Conservation (phyloP, 2,113 vertebrate species). For the Pipa parva region DNA sequence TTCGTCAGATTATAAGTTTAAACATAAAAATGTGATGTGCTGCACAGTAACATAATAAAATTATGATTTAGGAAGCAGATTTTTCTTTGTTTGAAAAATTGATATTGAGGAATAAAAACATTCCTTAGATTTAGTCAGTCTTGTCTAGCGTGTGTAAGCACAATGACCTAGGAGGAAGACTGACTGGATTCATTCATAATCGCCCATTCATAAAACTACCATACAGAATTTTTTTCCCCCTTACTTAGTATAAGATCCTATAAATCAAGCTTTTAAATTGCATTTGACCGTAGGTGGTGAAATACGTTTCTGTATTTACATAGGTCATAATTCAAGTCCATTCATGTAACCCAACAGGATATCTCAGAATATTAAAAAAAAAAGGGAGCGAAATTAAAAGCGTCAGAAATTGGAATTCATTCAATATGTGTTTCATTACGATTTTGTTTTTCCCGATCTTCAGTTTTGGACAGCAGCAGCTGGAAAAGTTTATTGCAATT, state of each 20-base stretch:
- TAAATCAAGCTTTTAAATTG: slow-evolving; percentile 46
- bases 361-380: background rate
- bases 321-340: slow-evolving; percentile 43
- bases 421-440: background rate
- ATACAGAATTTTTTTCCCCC: slow-evolving; percentile 3
- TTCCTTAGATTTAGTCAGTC: background rate
- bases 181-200: slow-evolving; percentile 27
- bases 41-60: slow-evolving; percentile 16
- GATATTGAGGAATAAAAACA: slow-evolving; percentile 12
- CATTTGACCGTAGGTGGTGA: slow-evolving; percentile 46
- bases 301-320: slow-evolving; percentile 47
- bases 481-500: background rate
- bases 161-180: slow-evolving; percentile 20
- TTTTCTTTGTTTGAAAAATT: slow-evolving; percentile 18
- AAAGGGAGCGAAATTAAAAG: background rate
- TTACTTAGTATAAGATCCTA: slow-evolving; percentile 27
- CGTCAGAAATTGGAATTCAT: background rate
- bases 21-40: slow-evolving; percentile 25
- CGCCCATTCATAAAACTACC: background rate
- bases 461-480: background rate
- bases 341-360: slow-evolving; percentile 22
- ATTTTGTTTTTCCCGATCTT: background rate
- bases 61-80: slow-evolving; percentile 31
- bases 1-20: no score
- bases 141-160: slow-evolving; percentile 5